Conservation (phyloP, 2,113 vertebrate genomes). For the Corvus hawaiiensis region DNA sequence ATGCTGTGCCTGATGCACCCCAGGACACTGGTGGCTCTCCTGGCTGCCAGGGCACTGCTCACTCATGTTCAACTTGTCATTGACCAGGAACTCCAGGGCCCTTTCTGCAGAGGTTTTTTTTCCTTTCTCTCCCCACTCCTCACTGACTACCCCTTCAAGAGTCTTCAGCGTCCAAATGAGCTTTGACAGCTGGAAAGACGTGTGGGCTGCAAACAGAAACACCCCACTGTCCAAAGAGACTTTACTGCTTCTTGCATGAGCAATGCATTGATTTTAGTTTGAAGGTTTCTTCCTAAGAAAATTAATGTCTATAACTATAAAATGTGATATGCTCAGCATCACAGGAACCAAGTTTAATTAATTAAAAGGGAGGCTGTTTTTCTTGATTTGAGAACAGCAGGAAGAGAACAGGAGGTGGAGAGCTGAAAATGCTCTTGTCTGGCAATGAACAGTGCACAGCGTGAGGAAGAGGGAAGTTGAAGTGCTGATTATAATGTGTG, state of each 20-base stretch:
- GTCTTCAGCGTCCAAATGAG: neutral
- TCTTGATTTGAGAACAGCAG: neutral
- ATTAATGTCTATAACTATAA: neutral
- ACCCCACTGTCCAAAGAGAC: neutral
- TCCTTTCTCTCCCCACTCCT: neutral
- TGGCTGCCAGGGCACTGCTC: neutral
- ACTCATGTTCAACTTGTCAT: rapidly evolving
- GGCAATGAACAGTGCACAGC: neutral
- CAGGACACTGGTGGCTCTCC: neutral
- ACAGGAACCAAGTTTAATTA: neutral
- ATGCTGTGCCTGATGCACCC: neutral
- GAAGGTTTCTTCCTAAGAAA: neutral
- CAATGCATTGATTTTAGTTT: neutral
- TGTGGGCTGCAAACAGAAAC: neutral
- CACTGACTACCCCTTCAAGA: neutral
- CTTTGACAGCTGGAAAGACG: neutral
- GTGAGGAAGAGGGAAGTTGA: neutral
- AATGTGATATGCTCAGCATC: neutral
- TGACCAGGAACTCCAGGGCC: rapidly evolving
- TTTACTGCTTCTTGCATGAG: neutral
- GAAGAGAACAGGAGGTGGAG: neutral
- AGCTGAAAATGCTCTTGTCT: neutral
- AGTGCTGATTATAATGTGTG: neutral
- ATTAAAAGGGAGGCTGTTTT: neutral
- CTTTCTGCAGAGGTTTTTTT: neutral